These are phyloP conservation scores for Cabera pusaria DNA, from an alignment of 2,888 invertebrate genomes.

Conservation along the genomic window DNA sequence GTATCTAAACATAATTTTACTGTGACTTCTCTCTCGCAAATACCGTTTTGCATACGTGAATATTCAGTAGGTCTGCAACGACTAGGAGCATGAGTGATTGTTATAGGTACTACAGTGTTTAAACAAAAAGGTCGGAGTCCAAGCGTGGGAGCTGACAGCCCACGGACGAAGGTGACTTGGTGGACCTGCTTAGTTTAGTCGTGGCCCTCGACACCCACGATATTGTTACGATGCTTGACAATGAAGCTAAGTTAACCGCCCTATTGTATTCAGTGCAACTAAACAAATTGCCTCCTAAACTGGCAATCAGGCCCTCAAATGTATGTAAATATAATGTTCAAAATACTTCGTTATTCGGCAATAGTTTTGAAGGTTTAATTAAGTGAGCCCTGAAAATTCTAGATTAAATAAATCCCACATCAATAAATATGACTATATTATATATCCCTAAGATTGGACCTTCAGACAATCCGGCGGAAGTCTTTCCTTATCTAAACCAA, in stretches of 20 bases:
- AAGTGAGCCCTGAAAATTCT: too few species aligned
- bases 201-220: conserved; percentile 58
- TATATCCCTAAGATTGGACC: conserved; percentile 43
- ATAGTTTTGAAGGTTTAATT: neutral
- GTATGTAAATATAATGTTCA: too few species aligned
- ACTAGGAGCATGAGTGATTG: conserved; percentile 54
- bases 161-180: conserved; percentile 59
- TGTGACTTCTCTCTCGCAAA: conserved; percentile 45
- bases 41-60: conserved; percentile 61
- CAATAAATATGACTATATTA: too few species aligned
- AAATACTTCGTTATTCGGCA: neutral
- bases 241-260: conserved; percentile 29
- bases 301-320: neutral
- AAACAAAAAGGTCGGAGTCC: conserved; percentile 61
- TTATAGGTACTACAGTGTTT: conserved; percentile 49
- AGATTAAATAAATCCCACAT: too few species aligned
- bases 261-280: conserved; percentile 19
- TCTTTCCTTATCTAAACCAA: conserved; percentile 65
- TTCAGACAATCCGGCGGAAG: conserved; percentile 69
- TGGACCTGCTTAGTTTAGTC: conserved; percentile 61
- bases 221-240: conserved; percentile 40
- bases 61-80: conserved; percentile 59
- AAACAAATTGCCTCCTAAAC: conserved; percentile 21
- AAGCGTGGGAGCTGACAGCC: conserved; percentile 65
- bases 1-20: conserved; percentile 43